Base-by-base conservation (phyloP, 2,797 vertebrate genomes). In the Oceanodroma leucorhoa region DNA sequence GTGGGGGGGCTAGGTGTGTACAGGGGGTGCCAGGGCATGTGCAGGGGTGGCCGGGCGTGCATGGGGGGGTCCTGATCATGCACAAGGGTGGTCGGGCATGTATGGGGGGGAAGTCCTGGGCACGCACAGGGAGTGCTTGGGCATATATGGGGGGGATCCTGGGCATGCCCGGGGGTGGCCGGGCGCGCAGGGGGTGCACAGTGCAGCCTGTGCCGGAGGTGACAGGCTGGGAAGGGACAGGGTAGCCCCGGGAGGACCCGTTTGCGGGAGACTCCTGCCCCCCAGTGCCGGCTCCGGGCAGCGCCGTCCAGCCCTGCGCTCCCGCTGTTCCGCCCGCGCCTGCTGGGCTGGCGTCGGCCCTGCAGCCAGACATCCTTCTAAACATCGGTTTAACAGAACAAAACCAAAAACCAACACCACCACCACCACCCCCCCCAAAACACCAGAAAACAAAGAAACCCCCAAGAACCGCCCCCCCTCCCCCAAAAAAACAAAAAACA, bases 201-300 rank as follows among this genome's bases (percentile, higher is more conserved):
- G 50, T 0, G 23, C 53, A 60, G 46, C 11, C 53, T 3, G 26
- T 8, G 65, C 60, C 23, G 48, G 58, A 10, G 23, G 48, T 1
- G 46, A 3, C 9, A 1, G 32, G n/a, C 41, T 5, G 69, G 65
- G 27, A 34, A 40, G 20, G 36, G 38, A 3, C 8, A 0, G 15
- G 19, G 6, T 3, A 3, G 55, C 1, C 10, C 32, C 3, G 3
- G 11, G 11, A 19, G 54, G 7, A 9, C 14, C 23, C 3, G 16
- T 58, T 11, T 4, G 91, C 22, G 20, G 94, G 66, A 20, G 46
- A 4, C 41, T 87, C 53, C 91, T 91, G 96, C 94, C 96, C 84
- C 87, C 95, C 93, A 87, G 90, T 4, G 95, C 53, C 75, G 29
- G 54, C 64, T 67, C 5, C 58, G 4, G 78, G 6, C 71, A 71